Base-by-base conservation (phyloP, 2,113 vertebrate species). In the Gobius niger region DNA sequence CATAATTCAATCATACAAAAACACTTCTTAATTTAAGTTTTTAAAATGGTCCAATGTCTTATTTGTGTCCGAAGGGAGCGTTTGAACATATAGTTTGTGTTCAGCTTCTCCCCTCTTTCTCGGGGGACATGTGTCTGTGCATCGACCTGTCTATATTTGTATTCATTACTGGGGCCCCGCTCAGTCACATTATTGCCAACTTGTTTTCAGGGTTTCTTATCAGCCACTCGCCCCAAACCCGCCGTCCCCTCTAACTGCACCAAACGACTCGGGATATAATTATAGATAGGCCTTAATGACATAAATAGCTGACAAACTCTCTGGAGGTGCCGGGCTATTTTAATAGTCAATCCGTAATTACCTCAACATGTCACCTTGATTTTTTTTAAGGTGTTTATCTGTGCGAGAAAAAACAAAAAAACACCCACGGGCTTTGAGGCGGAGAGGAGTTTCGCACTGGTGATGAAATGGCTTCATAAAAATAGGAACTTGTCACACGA, bases 261-360 rank as follows among this genome's bases (percentile, higher is more conserved):
- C 53, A 80, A 88, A 82, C 44, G 69, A 73, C 62, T 68, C 47
- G 0, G 61, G 74, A 87, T 88, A 76, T 72, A 89, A 87, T 85
- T 84, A 88, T 83, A 84, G 81, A 85, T 85, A 84, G 68, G 47
- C 52, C 66, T 60, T 60, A 42, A 7, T 73, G 46, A 47, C 64
- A 62, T 71, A 19, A 59, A 53, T 59, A 70, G 41, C 44, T 49
- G 66, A 49, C 54, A 49, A 41, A 70, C 14, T 68, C 47, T 65
- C 40, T 47, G 15, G 69, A 63, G 72, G 65, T 40, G 41, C 5
- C 42, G 24, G 24, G 16, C 7, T 15, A 13, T 10, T 67, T 63
- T 7, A 10, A 24, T 46, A 41, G 44, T 10, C 40, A 51, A 15
- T 49, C n/a, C 74, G 68, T 75, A 16, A 64, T 71, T 71, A 24